Evolutionary conservation across 2,113 vertebrate genomes (phyloP), one percentile per base, ranked within the genome.

Genomic region (Arothron firmamentum): DNA sequence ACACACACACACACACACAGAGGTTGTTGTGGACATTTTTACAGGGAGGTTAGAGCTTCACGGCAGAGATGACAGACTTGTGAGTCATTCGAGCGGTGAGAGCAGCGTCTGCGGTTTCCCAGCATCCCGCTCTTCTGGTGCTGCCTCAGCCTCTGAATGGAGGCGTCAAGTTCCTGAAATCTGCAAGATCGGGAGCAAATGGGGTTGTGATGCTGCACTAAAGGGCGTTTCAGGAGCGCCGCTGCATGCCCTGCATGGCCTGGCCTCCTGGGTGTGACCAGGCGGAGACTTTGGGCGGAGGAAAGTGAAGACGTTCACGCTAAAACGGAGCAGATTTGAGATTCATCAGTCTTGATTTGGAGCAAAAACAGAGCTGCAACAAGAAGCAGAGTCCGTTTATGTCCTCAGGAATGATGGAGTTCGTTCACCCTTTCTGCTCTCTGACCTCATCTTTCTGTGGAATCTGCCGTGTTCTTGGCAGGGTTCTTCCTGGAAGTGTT

Each of bases 1-100:
- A 46, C 65, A 59, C 25, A 42, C 43, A 55, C 25, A 52, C 53
- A 49, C 59, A 48, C 1, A 52, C 53, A 49, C 59, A 48, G 42
- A 2, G 43, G 43, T 67, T 49, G 56, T 28, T 11, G 31, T 16
- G 50, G 14, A 46, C 19, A 20, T 41, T 17, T 28, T 16, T 23
- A 34, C 31, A 28, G 31, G 1, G 70, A 14, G 43, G 72, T 56
- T 54, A 46, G 76, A 70, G 62, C 63, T 67, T 71, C 71, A 46
- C 60, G 25, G 52, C 56, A 62, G 66, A 72, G 62, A 80, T 75
- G 79, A 78, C 79, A 74, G 77, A 75, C 75, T 42, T n/a, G 58
- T 80, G 83, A 80, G 72, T 80, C n/a, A n/a, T 19, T 65, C 21
- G 14, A 55, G 15, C 47, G 3, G 28, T 28, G 28, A 6, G 3